Base-by-base conservation (phyloP, 2,113 vertebrate genomes). In the Phaetusa simplex region DNA sequence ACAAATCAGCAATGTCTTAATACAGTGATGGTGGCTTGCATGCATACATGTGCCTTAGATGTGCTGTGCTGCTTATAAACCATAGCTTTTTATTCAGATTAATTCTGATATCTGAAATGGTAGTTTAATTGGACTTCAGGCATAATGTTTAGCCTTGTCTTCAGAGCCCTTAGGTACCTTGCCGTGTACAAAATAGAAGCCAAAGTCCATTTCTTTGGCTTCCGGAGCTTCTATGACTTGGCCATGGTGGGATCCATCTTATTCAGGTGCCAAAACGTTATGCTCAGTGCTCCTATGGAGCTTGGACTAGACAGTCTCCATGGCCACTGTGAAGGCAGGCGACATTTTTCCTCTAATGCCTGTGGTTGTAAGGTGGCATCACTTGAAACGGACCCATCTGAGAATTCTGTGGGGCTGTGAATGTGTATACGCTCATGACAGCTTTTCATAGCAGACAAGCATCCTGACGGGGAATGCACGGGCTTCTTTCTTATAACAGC, bases 31-130 rank as follows among this genome's bases (percentile, higher is more conserved):
- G 98, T 97, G 97, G 97, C 97, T 86, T 98, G 94, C 97, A 98
- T 97, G 98, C 97, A 80, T 97, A 90, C 97, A 97, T 95, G 98
- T 98, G 98, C 98, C 98, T 98, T 98, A 98, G 97, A 94, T 95
- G 97, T 97, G 97, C 97, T 90, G 87, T 97, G 98, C 98, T 98
- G 98, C 98, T 98, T 97, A 96, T 86, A 70, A 74, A 91, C 95
- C 97, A 98, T 95, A 95, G 98, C 97, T 97, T 97, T 94, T 97
- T 89, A 82, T 96, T 97, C 87, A 91, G 96, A 93, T 91, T 92
- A 80, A 97, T 97, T 98, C 96, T 95, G 86, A 94, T 92, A 95
- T 95, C 95, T 86, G 96, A 95, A 94, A 96, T 52, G 82, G 72
- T 96, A 80, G 96, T 94, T 97, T 96, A 81, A 93, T 95, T 97